Evolutionary conservation across 2,113 vertebrate species (phyloP).

Genomic region (Oncorhynchus keta): DNA sequence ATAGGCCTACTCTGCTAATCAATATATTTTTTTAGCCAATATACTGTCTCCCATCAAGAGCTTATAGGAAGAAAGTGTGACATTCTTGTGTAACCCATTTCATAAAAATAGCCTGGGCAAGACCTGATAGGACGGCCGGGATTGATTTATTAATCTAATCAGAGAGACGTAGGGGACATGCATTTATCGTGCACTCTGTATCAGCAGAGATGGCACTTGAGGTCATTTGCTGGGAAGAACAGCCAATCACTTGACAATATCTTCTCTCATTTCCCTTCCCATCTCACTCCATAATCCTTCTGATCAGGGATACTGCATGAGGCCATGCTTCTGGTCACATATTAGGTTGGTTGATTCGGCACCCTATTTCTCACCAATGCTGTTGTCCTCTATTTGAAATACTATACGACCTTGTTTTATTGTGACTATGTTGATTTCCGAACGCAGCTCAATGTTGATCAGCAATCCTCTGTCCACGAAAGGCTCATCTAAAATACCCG

Average conservation of each 20-base stretch:
- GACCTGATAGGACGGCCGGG: conserved; percentile 48
- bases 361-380: conserved; percentile 16
- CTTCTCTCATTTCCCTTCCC: conserved; percentile 62
- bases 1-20: background rate
- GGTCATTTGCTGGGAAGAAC: conserved; percentile 59
- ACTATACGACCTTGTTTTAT: conserved; percentile 51
- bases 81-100: conserved; percentile 67
- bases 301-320: conserved; percentile 56
- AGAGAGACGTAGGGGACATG: conserved; percentile 61
- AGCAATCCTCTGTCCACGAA: conserved; percentile 30
- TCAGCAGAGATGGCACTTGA: conserved; percentile 60
- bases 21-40: background rate
- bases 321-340: conserved; percentile 48
- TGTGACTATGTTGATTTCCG: conserved; percentile 59
- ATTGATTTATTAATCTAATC: conserved; percentile 80
- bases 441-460: conserved; percentile 37
- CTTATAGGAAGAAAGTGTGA: conserved; percentile 54
- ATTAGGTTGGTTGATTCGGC: conserved; percentile 51
- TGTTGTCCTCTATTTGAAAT: conserved; percentile 31
- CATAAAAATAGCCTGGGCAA: conserved; percentile 65
- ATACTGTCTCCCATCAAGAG: conserved; percentile 30
- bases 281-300: conserved; percentile 66
- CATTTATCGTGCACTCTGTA: conserved; percentile 62
- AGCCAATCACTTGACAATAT: conserved; percentile 66
- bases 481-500: conserved; percentile 23